phyloP scores from a whole-genome alignment of 1,140 invertebrate species.

The Pogonognathellus flavescens region DNA sequence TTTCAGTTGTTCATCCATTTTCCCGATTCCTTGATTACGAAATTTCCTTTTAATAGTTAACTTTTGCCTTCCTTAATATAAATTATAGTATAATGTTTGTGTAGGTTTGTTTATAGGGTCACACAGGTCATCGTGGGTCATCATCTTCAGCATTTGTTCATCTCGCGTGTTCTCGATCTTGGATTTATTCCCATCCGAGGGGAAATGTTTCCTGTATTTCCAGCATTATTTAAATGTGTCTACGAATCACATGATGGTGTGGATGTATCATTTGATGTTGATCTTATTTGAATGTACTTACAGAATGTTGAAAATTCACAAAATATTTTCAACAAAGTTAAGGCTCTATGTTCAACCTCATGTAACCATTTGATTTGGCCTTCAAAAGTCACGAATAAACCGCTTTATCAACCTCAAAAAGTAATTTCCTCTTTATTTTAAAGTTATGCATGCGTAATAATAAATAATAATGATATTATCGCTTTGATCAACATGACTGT shows the following conservation, averaged over 20 bases:
- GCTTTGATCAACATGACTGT: no score
- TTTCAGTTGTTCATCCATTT: slow-evolving; percentile 47
- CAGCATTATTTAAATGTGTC: slow-evolving; percentile 13
- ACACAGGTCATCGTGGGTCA: slow-evolving; percentile 55
- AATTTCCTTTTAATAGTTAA: slow-evolving; percentile 44
- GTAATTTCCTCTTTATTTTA: no score
- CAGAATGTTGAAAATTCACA: slow-evolving; percentile 33
- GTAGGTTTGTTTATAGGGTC: slow-evolving; percentile 58
- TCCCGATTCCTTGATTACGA: slow-evolving; percentile 28
- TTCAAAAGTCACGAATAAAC: slow-evolving; percentile 36
- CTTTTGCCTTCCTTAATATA: slow-evolving; percentile 30
- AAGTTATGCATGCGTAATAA: no score
- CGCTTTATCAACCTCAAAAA: neutral
- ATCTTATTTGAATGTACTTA: slow-evolving; percentile 34
- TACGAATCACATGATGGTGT: neutral
- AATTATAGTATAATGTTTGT: slow-evolving; percentile 44
- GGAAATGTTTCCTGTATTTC: slow-evolving; percentile 49
- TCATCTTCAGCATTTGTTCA: slow-evolving; percentile 32
- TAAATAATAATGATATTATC: no score
- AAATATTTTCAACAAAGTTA: slow-evolving; percentile 36
- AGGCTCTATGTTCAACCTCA: slow-evolving; percentile 20
- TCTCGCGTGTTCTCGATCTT: slow-evolving; percentile 22
- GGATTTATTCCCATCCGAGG: slow-evolving; percentile 33
- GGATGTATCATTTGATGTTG: slow-evolving; percentile 27
- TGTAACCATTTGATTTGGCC: slow-evolving; percentile 31